Base-by-base conservation (phyloP, 2,797 vertebrate species). In the Enteromius thamalakanensis region DNA sequence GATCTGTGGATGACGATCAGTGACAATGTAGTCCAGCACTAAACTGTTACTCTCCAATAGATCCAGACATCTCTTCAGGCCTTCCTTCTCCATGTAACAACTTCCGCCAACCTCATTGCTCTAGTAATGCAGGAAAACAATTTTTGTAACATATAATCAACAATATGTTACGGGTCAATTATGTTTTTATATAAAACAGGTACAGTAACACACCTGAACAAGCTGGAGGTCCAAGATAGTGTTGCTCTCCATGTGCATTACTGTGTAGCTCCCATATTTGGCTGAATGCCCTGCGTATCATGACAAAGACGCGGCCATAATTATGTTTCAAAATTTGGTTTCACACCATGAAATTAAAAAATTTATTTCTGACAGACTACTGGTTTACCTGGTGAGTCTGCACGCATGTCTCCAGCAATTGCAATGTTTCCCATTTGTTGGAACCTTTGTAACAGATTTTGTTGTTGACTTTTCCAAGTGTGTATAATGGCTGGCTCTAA, bases 61-160 rank as follows among this genome's bases (percentile, higher is more conserved):
- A 19, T 72, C 45, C 15, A 72, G 70, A 72, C 70, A 49, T 72
- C 23, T 49, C 45, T 72, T 49, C 6, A 72, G 47, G n/a, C 47
- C 45, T 17, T 72, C 26, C 17, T 72, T 29, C 15, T 49, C 42
- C 47, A 72, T 51, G 7, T 49, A n/a, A 26, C 7, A 72, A 15
- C 45, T 51, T 29, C 70, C 26, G 3, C 45, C 45, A 29, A 72
- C 70, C 9, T 51, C 45, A 51, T 72, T 51, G 70, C 45, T 51
- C 70, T 29, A 51, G 23, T 14, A 14, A 47, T 45, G 40, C 26
- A 32, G 21, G 3, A 45, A 15, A 45, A 14, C 1, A 29, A 14
- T 6, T 7, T 47, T 47, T 34, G 6, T 1, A 12, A 4, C 10
- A 23, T 1, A 42, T 8, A 21, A 12, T 0, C 3, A 47, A n/a